A percentile compares a stretch with the other conserved stretches of the same genome.
phyloP scores from a whole-genome alignment of 2,888 invertebrate genomes.

The Andrena haemorrhoa region DNA sequence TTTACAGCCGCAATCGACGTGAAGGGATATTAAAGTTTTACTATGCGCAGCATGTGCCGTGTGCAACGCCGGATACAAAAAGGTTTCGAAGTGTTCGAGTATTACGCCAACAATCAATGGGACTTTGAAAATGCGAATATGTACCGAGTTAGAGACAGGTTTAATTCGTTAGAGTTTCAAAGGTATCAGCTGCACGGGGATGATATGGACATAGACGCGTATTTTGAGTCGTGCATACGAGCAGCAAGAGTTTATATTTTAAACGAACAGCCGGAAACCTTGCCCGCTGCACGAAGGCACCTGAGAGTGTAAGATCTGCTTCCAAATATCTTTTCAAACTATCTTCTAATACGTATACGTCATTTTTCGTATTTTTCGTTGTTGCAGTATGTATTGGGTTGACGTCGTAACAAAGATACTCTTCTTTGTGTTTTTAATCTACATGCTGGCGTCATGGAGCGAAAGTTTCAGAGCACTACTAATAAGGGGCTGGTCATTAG shows the following conservation, averaged over 20 bases:
- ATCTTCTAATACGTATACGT: neutral
- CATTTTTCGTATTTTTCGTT: constrained; percentile 79
- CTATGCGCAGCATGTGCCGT: constrained; percentile 89
- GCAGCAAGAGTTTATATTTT: constrained; percentile 93
- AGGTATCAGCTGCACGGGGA: constrained; percentile 90
- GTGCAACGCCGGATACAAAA: constrained; percentile 94
- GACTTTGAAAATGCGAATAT: constrained; percentile 92
- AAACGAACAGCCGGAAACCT: constrained; percentile 92
- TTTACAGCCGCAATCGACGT: neutral
- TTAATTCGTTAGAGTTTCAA: constrained; percentile 89
- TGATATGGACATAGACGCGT: constrained; percentile 91
- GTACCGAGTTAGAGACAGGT: constrained; percentile 86
- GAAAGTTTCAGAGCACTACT: constrained; percentile 79
- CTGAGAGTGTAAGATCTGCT: constrained; percentile 89
- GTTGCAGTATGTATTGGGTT: constrained; percentile 94
- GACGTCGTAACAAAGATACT: constrained; percentile 90
- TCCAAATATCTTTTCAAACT: neutral
- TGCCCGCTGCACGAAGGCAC: constrained; percentile 92
- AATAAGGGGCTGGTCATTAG: constrained; percentile 66
- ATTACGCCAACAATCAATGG: constrained; percentile 97
- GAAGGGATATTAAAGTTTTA: constrained; percentile 5
- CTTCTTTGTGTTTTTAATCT: constrained; percentile 89
- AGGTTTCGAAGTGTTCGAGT: constrained; percentile 95
- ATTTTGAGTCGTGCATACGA: constrained; percentile 93
- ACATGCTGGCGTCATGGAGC: constrained; percentile 79